phyloP scores from a whole-genome alignment of 2,113 vertebrate genomes.

The Zeus faber region DNA sequence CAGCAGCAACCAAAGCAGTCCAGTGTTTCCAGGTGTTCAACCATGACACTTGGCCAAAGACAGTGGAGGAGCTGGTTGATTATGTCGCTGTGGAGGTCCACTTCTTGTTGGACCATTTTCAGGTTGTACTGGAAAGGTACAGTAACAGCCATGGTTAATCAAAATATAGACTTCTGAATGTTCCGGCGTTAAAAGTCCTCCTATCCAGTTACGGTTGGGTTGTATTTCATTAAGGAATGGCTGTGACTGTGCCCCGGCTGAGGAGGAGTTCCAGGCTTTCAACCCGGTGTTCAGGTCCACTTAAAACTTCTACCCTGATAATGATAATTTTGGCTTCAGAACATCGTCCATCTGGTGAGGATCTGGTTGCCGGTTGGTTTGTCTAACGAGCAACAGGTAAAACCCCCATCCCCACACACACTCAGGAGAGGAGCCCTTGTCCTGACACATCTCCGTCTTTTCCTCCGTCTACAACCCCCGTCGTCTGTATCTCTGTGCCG shows the following conservation, averaged over 20 bases:
- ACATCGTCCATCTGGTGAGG: too few species aligned
- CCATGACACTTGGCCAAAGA: slow-evolving; percentile 11
- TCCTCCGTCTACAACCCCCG: too few species aligned
- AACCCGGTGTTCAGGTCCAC: too few species aligned
- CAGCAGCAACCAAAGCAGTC: slow-evolving; percentile 15
- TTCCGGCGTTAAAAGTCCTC: slow-evolving; percentile 12
- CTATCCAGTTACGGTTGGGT: neutral
- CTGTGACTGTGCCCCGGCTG: slow-evolving; percentile 8
- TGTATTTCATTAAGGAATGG: slow-evolving; percentile 11
- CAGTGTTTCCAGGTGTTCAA: slow-evolving; percentile 6
- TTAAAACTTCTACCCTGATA: too few species aligned
- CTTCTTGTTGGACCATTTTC: slow-evolving; percentile 13
- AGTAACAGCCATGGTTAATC: slow-evolving; percentile 7
- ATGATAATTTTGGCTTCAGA: too few species aligned
- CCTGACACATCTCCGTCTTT: too few species aligned
- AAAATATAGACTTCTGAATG: slow-evolving; percentile 16
- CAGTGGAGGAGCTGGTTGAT: slow-evolving; percentile 13
- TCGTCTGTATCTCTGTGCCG: too few species aligned
- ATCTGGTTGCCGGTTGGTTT: too few species aligned
- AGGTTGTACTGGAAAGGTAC: slow-evolving; percentile 9
- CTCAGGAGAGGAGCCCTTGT: too few species aligned
- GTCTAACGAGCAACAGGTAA: too few species aligned
- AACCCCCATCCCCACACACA: too few species aligned
- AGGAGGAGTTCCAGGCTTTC: slow-evolving; percentile 11
- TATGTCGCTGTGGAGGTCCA: slow-evolving; percentile 8